These are phyloP conservation scores for Lasioglossum figueresi DNA, from an alignment of 2,888 invertebrate species.

Conservation along the genomic window DNA sequence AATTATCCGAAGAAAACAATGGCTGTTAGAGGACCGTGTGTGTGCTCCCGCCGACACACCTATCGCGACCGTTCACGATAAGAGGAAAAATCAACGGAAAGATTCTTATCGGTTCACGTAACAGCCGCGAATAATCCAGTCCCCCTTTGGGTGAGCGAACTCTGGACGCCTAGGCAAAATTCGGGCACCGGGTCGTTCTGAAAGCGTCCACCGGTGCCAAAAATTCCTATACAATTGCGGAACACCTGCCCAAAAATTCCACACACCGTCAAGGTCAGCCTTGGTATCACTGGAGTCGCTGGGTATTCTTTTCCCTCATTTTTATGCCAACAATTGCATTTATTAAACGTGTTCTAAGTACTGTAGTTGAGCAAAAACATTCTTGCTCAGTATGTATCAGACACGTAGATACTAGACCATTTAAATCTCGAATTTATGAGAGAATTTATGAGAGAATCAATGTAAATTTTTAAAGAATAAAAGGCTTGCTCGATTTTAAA, in stretches of 20 bases:
- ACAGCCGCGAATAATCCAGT: slow-evolving; percentile 55
- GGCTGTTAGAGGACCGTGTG: neutral
- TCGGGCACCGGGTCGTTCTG: neutral
- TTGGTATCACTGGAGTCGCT: neutral
- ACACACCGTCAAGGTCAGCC: neutral
- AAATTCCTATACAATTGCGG: slow-evolving; percentile 9
- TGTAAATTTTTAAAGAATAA: too few species aligned
- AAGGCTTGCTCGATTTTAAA: neutral
- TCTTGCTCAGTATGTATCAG: too few species aligned
- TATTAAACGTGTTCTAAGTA: neutral
- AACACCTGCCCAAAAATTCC: neutral
- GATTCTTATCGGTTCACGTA: slow-evolving; percentile 65
- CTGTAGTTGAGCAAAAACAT: too few species aligned
- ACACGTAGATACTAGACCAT: neutral
- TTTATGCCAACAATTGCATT: too few species aligned
- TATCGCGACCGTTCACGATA: slow-evolving; percentile 46
- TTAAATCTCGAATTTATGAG: neutral
- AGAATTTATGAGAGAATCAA: neutral
- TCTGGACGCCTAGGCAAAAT: neutral
- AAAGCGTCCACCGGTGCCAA: slow-evolving; percentile 30
- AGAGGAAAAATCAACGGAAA: slow-evolving; percentile 48
- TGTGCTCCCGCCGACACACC: neutral
- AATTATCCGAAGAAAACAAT: neutral
- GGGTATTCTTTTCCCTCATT: too few species aligned
- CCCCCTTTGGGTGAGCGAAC: slow-evolving; percentile 63